Evolutionary conservation across 2,888 invertebrate genomes (phyloP).

Genomic region (Scrobipalpa atriplicella): DNA sequence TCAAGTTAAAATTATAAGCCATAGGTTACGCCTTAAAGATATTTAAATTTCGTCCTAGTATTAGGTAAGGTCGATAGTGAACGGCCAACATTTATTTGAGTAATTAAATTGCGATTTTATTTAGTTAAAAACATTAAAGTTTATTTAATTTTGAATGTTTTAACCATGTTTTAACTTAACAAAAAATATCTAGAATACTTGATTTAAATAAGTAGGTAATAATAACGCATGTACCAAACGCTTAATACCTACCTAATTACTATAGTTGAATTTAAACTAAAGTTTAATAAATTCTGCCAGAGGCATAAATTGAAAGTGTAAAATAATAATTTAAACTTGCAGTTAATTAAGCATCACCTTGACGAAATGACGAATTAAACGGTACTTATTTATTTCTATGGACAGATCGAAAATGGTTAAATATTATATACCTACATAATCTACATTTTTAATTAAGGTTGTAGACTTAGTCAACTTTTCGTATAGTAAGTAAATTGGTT

Average conservation of each 20-base stretch:
- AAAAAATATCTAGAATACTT: no score
- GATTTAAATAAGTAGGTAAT: background rate
- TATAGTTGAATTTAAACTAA: no score
- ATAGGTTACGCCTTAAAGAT: slow-evolving; percentile 16
- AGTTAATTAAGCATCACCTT: background rate
- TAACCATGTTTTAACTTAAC: background rate
- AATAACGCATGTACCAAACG: no score
- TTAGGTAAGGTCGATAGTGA: slow-evolving; percentile 22
- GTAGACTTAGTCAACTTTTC: background rate
- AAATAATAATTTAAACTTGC: background rate
- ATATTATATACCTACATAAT: background rate
- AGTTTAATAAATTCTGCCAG: no score
- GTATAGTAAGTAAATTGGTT: no score
- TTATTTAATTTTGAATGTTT: background rate
- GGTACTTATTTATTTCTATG: background rate
- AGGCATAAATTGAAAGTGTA: no score
- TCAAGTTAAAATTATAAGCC: slow-evolving; percentile 19
- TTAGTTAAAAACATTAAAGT: no score
- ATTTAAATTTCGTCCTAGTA: slow-evolving; percentile 26
- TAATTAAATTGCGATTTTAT: background rate
- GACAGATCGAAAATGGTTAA: background rate
- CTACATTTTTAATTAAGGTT: background rate
- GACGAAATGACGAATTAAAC: background rate
- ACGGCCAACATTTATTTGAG: slow-evolving; percentile 9
- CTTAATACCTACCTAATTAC: no score